phyloP scores from a whole-genome alignment of 2,797 vertebrate genomes.

The Clarias pachynema region DNA sequence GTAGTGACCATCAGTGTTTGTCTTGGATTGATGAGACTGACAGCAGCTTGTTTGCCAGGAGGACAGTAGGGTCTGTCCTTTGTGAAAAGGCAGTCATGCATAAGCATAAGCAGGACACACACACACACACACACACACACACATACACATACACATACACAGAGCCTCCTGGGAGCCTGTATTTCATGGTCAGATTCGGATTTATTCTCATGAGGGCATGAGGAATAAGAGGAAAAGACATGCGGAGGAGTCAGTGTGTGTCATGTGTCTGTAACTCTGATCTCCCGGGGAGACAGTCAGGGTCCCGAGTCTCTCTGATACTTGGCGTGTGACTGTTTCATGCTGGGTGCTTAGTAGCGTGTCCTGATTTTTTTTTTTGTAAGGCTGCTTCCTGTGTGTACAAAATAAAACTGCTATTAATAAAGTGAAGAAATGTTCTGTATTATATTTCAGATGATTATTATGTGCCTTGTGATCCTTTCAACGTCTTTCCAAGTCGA shows the following conservation, averaged over 20 bases:
- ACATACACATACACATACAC: background rate
- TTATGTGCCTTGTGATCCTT: background rate
- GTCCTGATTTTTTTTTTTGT: background rate
- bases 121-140: background rate
- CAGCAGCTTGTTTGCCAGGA: constrained; percentile 10
- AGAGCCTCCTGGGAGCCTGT: constrained; percentile 25
- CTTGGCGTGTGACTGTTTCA: background rate
- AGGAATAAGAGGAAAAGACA: background rate
- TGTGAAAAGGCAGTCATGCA: constrained; percentile 70
- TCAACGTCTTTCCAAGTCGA: background rate
- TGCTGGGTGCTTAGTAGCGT: background rate
- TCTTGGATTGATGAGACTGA: constrained; percentile 1
- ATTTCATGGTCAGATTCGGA: constrained; percentile 17
- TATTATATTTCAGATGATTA: background rate
- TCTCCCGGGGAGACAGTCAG: background rate
- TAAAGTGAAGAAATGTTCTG: background rate
- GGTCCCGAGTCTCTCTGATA: constrained; percentile 1
- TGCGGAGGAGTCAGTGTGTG: background rate
- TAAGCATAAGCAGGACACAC: constrained; percentile 60
- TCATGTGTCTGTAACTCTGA: background rate
- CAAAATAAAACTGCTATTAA: background rate
- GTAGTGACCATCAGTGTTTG: background rate
- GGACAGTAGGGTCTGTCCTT: constrained; percentile 65
- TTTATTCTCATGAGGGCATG: background rate
- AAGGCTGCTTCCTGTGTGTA: background rate